A percentile compares a stretch with the other conserved stretches of the same genome.
Evolutionary conservation across 2,888 invertebrate species (phyloP).

Genomic region (Scaptomyza polygonia): DNA sequence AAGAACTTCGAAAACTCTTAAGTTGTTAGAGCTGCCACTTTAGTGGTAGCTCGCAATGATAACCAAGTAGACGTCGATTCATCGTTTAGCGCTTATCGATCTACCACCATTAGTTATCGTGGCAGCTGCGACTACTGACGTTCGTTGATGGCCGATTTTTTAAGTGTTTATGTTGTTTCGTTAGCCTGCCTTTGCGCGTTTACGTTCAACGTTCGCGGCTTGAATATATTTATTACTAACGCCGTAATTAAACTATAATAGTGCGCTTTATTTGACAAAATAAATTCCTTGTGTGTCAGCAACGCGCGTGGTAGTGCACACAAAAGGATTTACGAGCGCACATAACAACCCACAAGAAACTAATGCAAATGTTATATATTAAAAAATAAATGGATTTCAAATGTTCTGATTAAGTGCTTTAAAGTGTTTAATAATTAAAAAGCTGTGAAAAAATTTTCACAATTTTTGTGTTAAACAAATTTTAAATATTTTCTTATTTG

Average conservation of each 20-base stretch:
- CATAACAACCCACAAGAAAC: constrained; percentile 13
- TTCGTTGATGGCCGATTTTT: constrained; percentile 35
- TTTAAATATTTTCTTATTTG: constrained; percentile 57
- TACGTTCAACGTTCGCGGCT: constrained; percentile 38
- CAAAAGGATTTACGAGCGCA: constrained; percentile 17
- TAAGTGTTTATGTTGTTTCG: constrained; percentile 45
- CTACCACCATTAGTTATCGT: constrained; percentile 12
- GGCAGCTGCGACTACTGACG: constrained; percentile 15
- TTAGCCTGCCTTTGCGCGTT: constrained; percentile 42
- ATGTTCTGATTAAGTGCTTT: constrained; percentile 16
- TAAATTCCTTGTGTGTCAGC: background rate
- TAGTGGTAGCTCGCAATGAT: background rate
- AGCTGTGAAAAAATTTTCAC: constrained; percentile 11
- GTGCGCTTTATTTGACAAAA: constrained; percentile 4
- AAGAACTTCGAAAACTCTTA: background rate
- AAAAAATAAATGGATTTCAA: constrained; percentile 23
- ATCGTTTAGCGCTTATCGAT: constrained; percentile 2
- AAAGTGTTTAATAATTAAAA: constrained; percentile 26
- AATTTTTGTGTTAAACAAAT: constrained; percentile 12
- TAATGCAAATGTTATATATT: constrained; percentile 20
- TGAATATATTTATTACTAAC: constrained; percentile 14
- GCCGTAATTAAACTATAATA: constrained; percentile 17
- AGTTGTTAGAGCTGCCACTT: constrained; percentile 16
- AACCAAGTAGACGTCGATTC: background rate
- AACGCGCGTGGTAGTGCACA: constrained; percentile 7